These are phyloP conservation scores for Platyscapa corneri DNA, from an alignment of 1,140 invertebrate species.

Conservation along the genomic window DNA sequence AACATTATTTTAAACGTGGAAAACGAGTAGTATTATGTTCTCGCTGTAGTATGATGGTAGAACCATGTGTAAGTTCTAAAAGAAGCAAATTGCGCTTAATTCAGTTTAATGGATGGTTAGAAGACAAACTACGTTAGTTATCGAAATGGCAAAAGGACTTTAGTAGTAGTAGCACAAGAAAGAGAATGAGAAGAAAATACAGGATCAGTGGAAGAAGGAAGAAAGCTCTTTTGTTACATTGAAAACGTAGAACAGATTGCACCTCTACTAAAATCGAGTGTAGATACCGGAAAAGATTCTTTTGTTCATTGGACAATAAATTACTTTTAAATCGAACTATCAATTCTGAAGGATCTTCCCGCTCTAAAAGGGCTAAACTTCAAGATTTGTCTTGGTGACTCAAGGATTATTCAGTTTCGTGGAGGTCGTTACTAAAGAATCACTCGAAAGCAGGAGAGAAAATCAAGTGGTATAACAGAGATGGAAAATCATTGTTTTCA, in stretches of 20 bases:
- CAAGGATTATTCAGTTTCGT: constrained; percentile 43
- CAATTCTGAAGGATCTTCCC: background rate
- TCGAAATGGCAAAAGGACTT: constrained; percentile 59
- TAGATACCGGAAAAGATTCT: constrained; percentile 17
- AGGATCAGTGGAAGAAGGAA: background rate
- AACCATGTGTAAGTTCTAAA: constrained; percentile 24
- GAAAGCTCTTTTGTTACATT: constrained; percentile 27
- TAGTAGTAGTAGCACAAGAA: constrained; percentile 7
- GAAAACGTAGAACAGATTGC: constrained; percentile 1
- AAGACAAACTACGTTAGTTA: constrained; percentile 61
- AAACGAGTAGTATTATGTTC: constrained; percentile 22
- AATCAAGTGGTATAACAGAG: background rate
- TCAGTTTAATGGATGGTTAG: constrained; percentile 61
- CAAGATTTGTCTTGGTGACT: constrained; percentile 45
- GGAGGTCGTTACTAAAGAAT: constrained; percentile 44
- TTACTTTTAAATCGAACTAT: constrained; percentile 54
- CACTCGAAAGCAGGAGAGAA: background rate
- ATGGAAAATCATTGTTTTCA: constrained; percentile 30
- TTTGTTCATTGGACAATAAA: constrained; percentile 51
- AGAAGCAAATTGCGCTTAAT: constrained; percentile 55
- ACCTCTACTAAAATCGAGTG: constrained; percentile 11
- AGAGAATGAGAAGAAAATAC: background rate
- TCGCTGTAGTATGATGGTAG: background rate
- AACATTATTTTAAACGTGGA: background rate
- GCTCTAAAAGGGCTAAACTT: constrained; percentile 37